These are phyloP conservation scores for Heliocidaris erythrogramma DNA, from an alignment of 35 echinoderm and acorn worm genomes.

Conservation along the genomic window DNA sequence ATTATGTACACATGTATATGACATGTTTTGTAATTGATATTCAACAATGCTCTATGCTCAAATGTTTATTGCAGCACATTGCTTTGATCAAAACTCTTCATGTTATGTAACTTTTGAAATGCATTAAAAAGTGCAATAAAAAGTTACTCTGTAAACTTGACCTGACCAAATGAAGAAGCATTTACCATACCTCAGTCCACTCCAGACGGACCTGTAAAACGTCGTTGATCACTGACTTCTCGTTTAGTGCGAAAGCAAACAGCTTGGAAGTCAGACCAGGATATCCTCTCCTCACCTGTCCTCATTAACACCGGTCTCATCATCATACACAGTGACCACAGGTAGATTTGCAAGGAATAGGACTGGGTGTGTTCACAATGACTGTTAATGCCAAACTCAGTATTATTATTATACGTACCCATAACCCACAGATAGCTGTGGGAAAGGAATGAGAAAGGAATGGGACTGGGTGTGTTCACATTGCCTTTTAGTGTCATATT, in stretches of 20 bases:
- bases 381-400: background rate
- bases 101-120: no score
- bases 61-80: no score
- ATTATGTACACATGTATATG: no score
- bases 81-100: no score
- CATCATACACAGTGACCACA: background rate
- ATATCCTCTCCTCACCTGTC: background rate
- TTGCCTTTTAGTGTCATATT: background rate
- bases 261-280: background rate
- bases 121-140: no score
- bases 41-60: no score
- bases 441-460: background rate
- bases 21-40: no score
- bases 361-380: background rate
- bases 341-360: background rate
- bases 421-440: background rate
- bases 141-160: no score
- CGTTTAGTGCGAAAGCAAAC: background rate
- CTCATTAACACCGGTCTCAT: background rate
- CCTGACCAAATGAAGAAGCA: no score
- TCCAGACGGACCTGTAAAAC: background rate
- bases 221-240: background rate
- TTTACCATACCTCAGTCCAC: no score
- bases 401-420: no score
- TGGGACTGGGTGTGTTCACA: background rate